Evolutionary conservation across 2,113 vertebrate species (phyloP), one percentile per base, ranked within the genome.

Genomic region (Suncus etruscus): DNA sequence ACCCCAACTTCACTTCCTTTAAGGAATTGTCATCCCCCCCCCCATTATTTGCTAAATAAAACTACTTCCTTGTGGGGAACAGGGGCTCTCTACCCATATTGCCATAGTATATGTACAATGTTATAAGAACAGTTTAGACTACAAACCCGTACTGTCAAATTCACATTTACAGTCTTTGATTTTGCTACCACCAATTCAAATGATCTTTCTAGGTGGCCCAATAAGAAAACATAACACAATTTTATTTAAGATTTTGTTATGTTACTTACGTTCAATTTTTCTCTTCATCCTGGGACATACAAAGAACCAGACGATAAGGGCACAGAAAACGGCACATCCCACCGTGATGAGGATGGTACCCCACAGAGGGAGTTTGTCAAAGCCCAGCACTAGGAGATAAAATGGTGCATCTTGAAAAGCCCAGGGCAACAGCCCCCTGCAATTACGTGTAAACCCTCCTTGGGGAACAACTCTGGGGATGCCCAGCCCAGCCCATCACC

Each of bases 201-300:
- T 3, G 7, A 47, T 66, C 11, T 66, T 63, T 82, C 93, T 8
- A 93, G 16, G n/a, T 58, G 27, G 45, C 31, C 11, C 47, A 78
- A 88, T 4, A 82, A 51, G 61, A 63, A 54, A 74, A 66, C 66
- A 39, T 5, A 79, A 74, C 29, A 88, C 27, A 80, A 39, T 39
- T 25, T 11, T 14, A 72, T 15, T 63, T 86, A 69, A 47, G 61
- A 50, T 45, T 51, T 18, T 48, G 61, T 22, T 12, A 63, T 0
- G 0, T 47, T 96, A 98, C 98, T 98, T 97, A 99, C 99, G 97
- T 96, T 98, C 98, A 0, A 99, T 99, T 97, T 99, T 99, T 96
- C 97, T 99, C 98, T 98, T 99, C 98, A 99, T 99, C 90, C 96
- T 98, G 0, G 99, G 99, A 97, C 99, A 99, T 63, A 99, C 98